phyloP scores from a whole-genome alignment of 2,797 vertebrate species.

The Scomberomorus guttatus region DNA sequence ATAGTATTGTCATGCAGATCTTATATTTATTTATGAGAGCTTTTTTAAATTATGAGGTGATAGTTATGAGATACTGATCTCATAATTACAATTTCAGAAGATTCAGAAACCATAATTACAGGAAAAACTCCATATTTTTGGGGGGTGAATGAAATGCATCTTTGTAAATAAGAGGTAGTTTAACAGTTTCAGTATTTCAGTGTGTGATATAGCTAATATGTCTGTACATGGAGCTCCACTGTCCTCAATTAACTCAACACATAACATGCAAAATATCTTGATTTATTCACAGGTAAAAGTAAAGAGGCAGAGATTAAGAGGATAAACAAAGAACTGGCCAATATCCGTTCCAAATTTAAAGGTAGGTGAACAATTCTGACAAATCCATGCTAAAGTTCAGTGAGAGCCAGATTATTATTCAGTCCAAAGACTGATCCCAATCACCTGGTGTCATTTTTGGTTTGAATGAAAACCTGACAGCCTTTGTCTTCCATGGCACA shows the following conservation, averaged over 20 bases:
- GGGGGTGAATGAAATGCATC: not conserved
- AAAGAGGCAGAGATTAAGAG: constrained; percentile 94
- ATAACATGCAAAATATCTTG: constrained; percentile 13
- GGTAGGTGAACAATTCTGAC: constrained; percentile 71
- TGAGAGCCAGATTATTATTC: not conserved
- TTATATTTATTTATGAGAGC: not conserved
- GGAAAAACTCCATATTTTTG: not conserved
- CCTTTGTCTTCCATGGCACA: not conserved
- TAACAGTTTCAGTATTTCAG: not conserved
- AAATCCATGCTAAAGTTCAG: not conserved
- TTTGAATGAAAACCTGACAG: not conserved
- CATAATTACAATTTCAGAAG: not conserved
- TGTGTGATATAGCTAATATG: not conserved
- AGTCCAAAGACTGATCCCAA: not conserved
- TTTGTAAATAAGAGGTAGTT: not conserved
- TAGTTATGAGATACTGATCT: not conserved
- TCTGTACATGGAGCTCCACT: not conserved
- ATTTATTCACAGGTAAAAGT: constrained; percentile 89
- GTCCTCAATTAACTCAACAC: not conserved
- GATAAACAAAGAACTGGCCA: constrained; percentile 94
- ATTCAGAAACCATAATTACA: not conserved
- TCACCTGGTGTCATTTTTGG: not conserved
- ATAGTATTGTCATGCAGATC: not conserved
- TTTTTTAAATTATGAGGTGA: not conserved
- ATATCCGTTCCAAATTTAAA: constrained; percentile 95